These are phyloP conservation scores for Archocentrus centrarchus DNA, from an alignment of 2,113 vertebrate genomes.

Conservation along the genomic window DNA sequence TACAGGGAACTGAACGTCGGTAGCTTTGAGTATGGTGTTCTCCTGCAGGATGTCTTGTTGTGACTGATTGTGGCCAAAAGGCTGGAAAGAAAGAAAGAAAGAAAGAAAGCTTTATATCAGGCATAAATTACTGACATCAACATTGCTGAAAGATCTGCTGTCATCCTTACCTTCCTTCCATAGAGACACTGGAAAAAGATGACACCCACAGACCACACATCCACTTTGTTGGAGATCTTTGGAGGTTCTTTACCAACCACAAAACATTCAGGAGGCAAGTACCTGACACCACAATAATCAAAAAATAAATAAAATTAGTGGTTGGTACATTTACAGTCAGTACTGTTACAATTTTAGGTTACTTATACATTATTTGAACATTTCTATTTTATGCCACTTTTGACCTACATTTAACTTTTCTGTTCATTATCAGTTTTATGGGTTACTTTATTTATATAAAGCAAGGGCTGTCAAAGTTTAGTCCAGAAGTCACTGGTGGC, in stretches of 20 bases:
- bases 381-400: background rate
- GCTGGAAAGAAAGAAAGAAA: slow-evolving; percentile 78
- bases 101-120: background rate
- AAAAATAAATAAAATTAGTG: background rate
- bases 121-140: background rate
- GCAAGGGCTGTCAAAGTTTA: too few species aligned
- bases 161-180: slow-evolving; percentile 92
- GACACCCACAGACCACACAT: slow-evolving; percentile 98
- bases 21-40: slow-evolving; percentile 99
- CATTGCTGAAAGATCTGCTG: background rate
- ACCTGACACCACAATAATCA: slow-evolving; percentile 80
- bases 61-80: slow-evolving; percentile 99
- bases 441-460: too few species aligned
- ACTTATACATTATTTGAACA: background rate
- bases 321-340: background rate
- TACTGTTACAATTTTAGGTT: background rate
- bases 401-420: background rate
- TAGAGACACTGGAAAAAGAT: slow-evolving; percentile 99
- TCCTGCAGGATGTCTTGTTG: slow-evolving; percentile 99
- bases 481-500: too few species aligned
- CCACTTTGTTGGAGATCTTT: slow-evolving; percentile 99
- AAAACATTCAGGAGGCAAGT: slow-evolving; percentile 98
- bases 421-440: background rate
- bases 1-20: slow-evolving; percentile 97
- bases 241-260: slow-evolving; percentile 99